phyloP scores from a whole-genome alignment of 2,797 vertebrate species.

The Okamejei kenojei region DNA sequence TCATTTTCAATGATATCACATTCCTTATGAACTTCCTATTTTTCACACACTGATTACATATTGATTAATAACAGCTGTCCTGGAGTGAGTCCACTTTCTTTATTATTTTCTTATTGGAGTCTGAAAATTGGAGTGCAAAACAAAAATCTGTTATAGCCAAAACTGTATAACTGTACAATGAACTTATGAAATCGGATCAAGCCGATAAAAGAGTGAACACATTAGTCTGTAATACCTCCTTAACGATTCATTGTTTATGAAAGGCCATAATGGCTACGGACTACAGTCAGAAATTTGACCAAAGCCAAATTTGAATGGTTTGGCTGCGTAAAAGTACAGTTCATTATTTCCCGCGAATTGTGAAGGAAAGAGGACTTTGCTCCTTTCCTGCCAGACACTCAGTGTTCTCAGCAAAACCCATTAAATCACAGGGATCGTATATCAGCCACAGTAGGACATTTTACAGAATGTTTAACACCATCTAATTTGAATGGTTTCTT shows the following conservation, averaged over 20 bases:
- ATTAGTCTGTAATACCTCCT: not conserved
- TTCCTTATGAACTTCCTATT: not conserved
- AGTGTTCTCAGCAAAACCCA: constrained; percentile 3
- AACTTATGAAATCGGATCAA: constrained; percentile 22
- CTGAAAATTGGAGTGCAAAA: constrained; percentile 7
- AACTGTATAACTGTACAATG: constrained; percentile 22
- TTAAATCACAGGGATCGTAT: constrained; percentile 21
- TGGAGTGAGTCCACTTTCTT: constrained; percentile 13
- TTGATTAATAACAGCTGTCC: constrained; percentile 35
- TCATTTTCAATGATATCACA: constrained; percentile 6
- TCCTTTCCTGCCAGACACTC: not conserved
- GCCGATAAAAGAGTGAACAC: constrained; percentile 1
- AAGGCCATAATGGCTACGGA: not conserved
- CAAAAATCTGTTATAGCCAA: not conserved
- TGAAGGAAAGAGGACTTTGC: constrained; percentile 2
- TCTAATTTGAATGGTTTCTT: constrained; percentile 30
- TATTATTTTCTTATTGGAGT: constrained; percentile 23
- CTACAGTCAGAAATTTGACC: not conserved
- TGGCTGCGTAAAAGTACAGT: not conserved
- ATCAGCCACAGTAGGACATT: constrained; percentile 16
- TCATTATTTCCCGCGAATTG: not conserved
- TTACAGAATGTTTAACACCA: constrained; percentile 29
- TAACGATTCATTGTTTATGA: constrained; percentile 23
- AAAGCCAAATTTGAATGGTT: constrained; percentile 18
- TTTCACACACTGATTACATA: constrained; percentile 30